A percentile compares a stretch with the other conserved stretches of the same genome.
Evolutionary conservation across 2,888 invertebrate genomes (phyloP).

Genomic region (Quadroppia sp.): DNA sequence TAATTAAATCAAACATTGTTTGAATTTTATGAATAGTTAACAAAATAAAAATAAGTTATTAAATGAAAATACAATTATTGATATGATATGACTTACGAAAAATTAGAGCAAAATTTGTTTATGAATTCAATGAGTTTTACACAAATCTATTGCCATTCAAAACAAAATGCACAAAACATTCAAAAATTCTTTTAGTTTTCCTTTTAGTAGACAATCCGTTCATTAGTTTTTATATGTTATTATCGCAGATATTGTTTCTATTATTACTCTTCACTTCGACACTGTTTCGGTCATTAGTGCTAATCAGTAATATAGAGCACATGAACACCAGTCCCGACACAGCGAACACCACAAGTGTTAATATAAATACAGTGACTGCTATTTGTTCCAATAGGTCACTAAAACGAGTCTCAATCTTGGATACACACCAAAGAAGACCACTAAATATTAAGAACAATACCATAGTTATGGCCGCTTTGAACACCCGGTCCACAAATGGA

Average conservation of each 20-base stretch:
- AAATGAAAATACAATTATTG: too few relatives aligned
- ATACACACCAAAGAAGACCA: slow-evolving; percentile 7
- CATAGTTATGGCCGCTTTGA: slow-evolving; percentile 30
- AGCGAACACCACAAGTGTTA: slow-evolving; percentile 25
- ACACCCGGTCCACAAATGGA: slow-evolving; percentile 24
- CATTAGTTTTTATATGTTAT: slow-evolving; percentile 1
- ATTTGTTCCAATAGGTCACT: slow-evolving; percentile 29
- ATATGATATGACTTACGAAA: too few relatives aligned
- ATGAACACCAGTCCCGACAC: slow-evolving; percentile 30
- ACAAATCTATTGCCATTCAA: neutral
- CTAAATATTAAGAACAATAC: slow-evolving; percentile 7
- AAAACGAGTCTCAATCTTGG: neutral
- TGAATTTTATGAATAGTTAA: too few relatives aligned
- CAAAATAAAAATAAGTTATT: too few relatives aligned
- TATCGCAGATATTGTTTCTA: neutral
- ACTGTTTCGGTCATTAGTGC: slow-evolving; percentile 12
- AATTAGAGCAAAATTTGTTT: too few relatives aligned
- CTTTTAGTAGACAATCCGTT: too few relatives aligned
- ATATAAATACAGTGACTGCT: slow-evolving; percentile 7
- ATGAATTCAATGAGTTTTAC: too few relatives aligned
- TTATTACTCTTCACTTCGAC: neutral
- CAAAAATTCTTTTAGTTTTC: too few relatives aligned
- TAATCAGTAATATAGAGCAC: slow-evolving; percentile 24
- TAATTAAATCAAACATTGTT: too few relatives aligned
- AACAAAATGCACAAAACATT: neutral